A percentile compares a stretch with the other conserved stretches of the same genome.
These are phyloP conservation scores for Pangasianodon gigas DNA, from an alignment of 2,113 vertebrate genomes.

Conservation along the genomic window DNA sequence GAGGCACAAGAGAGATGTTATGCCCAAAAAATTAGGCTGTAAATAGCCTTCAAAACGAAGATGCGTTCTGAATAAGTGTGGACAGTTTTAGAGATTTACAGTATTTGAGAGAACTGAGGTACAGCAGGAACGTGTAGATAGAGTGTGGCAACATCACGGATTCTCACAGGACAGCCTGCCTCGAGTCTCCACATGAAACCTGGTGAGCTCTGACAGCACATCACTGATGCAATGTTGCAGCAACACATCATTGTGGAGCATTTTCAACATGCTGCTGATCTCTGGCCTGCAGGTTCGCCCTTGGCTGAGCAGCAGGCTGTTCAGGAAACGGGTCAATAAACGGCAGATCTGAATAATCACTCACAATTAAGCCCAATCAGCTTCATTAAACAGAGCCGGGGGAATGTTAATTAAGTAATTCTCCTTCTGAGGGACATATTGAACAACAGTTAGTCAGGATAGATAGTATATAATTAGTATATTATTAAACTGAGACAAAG, in stretches of 20 bases:
- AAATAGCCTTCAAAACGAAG: background rate
- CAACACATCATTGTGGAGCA: constrained; percentile 33
- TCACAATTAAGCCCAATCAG: constrained; percentile 31
- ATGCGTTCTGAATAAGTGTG: background rate
- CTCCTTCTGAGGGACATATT: background rate
- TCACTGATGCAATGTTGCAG: constrained; percentile 46
- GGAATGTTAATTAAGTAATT: constrained; percentile 21
- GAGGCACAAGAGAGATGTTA: background rate
- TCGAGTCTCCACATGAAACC: constrained; percentile 29
- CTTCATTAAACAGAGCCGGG: constrained; percentile 33
- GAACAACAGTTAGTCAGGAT: background rate
- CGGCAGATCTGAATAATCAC: constrained; percentile 2
- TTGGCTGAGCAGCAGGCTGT: constrained; percentile 28
- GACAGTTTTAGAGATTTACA: background rate
- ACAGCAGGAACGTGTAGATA: constrained; percentile 9
- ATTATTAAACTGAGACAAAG: background rate
- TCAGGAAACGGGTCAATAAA: constrained; percentile 21
- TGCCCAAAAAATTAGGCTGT: background rate
- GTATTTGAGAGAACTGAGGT: background rate
- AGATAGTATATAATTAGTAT: background rate
- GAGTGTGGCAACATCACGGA: background rate
- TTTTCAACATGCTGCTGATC: constrained; percentile 18
- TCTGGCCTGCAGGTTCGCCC: constrained; percentile 38
- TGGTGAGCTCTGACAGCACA: constrained; percentile 39
- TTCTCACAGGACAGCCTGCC: constrained; percentile 1